A percentile compares a stretch with the other conserved stretches of the same genome.
phyloP scores from a whole-genome alignment of 1,140 invertebrate genomes.

The Halesus radiatus region DNA sequence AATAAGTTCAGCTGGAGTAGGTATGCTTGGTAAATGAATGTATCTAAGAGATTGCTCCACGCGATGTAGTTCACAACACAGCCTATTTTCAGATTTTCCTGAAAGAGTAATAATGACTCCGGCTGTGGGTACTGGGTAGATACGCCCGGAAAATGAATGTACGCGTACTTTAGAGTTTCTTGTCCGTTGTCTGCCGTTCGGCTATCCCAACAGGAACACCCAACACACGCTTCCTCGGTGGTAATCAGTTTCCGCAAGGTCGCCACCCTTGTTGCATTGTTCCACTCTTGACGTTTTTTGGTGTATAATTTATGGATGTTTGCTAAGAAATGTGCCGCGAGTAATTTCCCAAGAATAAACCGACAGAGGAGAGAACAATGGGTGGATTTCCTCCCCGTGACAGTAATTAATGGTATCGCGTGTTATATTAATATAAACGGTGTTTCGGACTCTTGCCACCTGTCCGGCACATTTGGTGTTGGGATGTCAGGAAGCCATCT shows the following conservation, averaged over 20 bases:
- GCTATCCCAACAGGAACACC: neutral
- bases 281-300: constrained; percentile 35
- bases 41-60: no score
- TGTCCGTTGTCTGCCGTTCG: no score
- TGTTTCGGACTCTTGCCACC: constrained; percentile 35
- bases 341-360: constrained; percentile 44
- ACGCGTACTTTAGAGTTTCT: no score
- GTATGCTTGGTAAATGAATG: no score
- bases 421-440: constrained; percentile 45
- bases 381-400: constrained; percentile 44
- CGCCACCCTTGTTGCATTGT: constrained; percentile 22
- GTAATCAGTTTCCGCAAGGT: neutral
- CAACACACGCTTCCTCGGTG: neutral
- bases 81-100: no score
- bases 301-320: constrained; percentile 46
- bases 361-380: constrained; percentile 42
- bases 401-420: constrained; percentile 52
- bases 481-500: constrained; percentile 36
- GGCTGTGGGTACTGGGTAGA: no score
- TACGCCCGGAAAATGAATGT: no score
- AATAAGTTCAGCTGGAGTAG: no score
- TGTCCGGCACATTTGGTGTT: constrained; percentile 35
- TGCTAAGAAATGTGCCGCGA: constrained; percentile 43
- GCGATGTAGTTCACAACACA: no score
- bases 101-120: no score